Conservation (phyloP, 2,797 vertebrate genomes). For the Buceros bicornis region DNA sequence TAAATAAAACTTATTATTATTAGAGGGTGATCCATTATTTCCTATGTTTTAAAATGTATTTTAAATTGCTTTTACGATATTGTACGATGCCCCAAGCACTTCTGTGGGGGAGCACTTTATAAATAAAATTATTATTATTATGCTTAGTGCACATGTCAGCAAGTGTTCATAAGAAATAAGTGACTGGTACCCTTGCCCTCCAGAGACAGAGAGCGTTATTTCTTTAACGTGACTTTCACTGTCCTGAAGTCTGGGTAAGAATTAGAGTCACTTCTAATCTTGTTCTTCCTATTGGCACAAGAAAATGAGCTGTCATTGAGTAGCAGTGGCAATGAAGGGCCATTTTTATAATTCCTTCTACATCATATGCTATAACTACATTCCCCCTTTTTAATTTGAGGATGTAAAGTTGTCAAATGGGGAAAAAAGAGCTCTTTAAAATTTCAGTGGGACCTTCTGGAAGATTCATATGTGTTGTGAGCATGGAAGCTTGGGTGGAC, state of each 20-base stretch:
- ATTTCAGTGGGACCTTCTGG: conserved; percentile 50
- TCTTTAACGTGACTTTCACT: conserved; percentile 65
- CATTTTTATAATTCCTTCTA: conserved; percentile 69
- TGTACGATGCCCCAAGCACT: conserved; percentile 38
- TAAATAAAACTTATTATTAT: conserved; percentile 49
- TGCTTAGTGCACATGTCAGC: conserved; percentile 66
- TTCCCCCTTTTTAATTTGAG: conserved; percentile 52
- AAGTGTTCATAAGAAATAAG: conserved; percentile 58
- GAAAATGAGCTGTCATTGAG: conserved; percentile 72
- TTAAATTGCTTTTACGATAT: conserved; percentile 53
- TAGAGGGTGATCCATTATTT: conserved; percentile 38
- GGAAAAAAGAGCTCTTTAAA: neutral
- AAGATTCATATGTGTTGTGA: conserved; percentile 30
- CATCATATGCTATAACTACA: conserved; percentile 18
- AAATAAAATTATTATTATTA: conserved; percentile 71
- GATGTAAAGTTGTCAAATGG: conserved; percentile 40
- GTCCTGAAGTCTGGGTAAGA: conserved; percentile 58
- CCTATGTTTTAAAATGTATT: conserved; percentile 51
- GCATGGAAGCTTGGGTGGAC: conserved; percentile 6
- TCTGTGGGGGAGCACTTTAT: conserved; percentile 39
- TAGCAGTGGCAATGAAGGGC: conserved; percentile 37
- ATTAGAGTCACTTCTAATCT: conserved; percentile 70
- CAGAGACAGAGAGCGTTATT: conserved; percentile 70
- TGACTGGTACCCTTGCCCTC: conserved; percentile 72
- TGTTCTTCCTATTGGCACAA: conserved; percentile 76